Conservation (phyloP, 2,113 vertebrate species). For the Herpailurus yagouaroundi region DNA sequence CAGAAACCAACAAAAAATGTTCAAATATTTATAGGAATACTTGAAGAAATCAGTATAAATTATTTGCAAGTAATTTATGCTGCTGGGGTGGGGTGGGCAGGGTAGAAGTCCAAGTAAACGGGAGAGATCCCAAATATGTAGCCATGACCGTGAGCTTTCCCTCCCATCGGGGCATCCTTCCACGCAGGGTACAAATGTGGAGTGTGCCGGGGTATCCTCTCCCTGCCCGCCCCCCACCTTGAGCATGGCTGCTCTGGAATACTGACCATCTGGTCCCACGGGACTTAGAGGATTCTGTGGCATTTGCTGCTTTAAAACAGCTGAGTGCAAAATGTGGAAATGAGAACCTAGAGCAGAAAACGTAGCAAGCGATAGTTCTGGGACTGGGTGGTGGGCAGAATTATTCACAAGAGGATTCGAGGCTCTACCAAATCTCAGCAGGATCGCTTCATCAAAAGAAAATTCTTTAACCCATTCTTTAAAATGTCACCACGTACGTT, state of each 20-base stretch:
- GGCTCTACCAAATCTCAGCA: background rate
- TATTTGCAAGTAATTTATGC: background rate
- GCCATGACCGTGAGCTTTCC: background rate
- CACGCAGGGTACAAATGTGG: fast-evolving
- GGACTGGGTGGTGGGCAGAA: background rate
- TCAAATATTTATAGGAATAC: background rate
- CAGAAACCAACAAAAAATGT: background rate
- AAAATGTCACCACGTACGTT: background rate
- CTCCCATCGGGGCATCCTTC: background rate
- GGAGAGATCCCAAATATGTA: background rate
- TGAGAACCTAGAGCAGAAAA: background rate
- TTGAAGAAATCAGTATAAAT: background rate
- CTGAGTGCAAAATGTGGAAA: background rate
- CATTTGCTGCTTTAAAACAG: background rate
- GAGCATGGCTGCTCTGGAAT: background rate
- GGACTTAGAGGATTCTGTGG: background rate
- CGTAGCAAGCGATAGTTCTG: background rate
- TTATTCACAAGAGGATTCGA: background rate
- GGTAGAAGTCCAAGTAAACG: background rate
- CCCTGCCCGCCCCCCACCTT: fast-evolving
- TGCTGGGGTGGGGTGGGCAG: background rate
- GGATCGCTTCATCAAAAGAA: background rate
- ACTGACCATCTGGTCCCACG: background rate
- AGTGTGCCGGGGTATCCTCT: background rate
- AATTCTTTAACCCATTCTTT: background rate